Conservation (phyloP, 1,140 invertebrate genomes). For the Charaxes varanes region DNA sequence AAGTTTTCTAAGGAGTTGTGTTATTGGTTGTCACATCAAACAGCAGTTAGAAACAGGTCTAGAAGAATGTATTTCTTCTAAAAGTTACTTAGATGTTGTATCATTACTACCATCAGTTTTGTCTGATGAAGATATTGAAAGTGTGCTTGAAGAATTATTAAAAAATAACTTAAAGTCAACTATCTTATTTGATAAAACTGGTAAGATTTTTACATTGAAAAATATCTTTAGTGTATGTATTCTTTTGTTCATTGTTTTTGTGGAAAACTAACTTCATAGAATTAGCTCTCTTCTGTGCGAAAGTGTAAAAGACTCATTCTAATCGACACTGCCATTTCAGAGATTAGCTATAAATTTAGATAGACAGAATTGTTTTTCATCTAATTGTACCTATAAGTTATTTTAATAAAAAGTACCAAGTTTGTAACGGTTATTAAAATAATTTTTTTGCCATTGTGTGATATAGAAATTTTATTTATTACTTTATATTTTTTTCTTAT, state of each 20-base stretch:
- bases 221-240: slow-evolving; percentile 2
- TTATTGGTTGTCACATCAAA: slow-evolving; percentile 82
- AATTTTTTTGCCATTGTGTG: too few relatives aligned
- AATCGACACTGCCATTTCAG: too few relatives aligned
- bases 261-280: too few relatives aligned
- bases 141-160: slow-evolving; percentile 80
- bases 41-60: slow-evolving; percentile 88
- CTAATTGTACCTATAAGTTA: too few relatives aligned
- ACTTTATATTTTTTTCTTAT: too few relatives aligned
- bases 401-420: too few relatives aligned
- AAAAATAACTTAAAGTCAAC: slow-evolving; percentile 72
- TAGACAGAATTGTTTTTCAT: too few relatives aligned
- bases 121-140: slow-evolving; percentile 82
- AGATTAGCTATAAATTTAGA: too few relatives aligned
- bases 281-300: too few relatives aligned
- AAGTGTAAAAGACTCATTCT: too few relatives aligned
- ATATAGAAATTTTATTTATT: too few relatives aligned
- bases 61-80: slow-evolving; percentile 86
- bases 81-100: slow-evolving; percentile 87
- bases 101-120: slow-evolving; percentile 87
- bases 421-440: too few relatives aligned
- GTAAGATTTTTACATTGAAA: slow-evolving; percentile 32
- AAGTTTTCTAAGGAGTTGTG: slow-evolving; percentile 84
- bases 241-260: slow-evolving; percentile 5
- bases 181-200: slow-evolving; percentile 74